These are phyloP conservation scores for Ditula angustiorana DNA, from an alignment of 2,888 invertebrate species.

Conservation along the genomic window DNA sequence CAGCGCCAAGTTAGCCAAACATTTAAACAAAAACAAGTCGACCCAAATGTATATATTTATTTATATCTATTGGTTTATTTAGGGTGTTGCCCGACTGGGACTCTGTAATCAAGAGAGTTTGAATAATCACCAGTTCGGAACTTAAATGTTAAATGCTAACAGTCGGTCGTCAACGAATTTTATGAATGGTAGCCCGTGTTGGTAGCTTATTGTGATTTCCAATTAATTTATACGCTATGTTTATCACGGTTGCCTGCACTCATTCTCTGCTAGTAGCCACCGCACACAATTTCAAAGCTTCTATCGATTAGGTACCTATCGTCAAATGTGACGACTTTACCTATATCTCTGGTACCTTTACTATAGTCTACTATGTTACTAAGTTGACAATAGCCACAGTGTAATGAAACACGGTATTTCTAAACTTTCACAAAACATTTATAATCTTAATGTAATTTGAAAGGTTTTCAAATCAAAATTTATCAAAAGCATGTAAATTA, in stretches of 20 bases:
- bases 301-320: no score
- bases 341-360: no score
- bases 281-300: no score
- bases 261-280: background rate
- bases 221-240: background rate
- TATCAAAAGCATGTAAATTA: no score
- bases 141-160: constrained; percentile 40
- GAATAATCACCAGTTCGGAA: constrained; percentile 36
- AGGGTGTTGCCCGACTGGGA: constrained; percentile 18
- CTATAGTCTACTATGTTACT: no score
- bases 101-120: constrained; percentile 38
- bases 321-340: no score
- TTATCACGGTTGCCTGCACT: background rate
- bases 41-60: constrained; percentile 16
- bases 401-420: no score
- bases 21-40: constrained; percentile 21
- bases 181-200: constrained; percentile 13
- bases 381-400: no score
- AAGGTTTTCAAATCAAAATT: no score
- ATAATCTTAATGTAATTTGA: no score
- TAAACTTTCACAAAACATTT: no score
- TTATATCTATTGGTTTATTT: constrained; percentile 22
- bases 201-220: constrained; percentile 3
- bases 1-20: constrained; percentile 10
- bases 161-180: constrained; percentile 26